phyloP scores from a whole-genome alignment of 2,113 vertebrate species.

The Equus quagga region DNA sequence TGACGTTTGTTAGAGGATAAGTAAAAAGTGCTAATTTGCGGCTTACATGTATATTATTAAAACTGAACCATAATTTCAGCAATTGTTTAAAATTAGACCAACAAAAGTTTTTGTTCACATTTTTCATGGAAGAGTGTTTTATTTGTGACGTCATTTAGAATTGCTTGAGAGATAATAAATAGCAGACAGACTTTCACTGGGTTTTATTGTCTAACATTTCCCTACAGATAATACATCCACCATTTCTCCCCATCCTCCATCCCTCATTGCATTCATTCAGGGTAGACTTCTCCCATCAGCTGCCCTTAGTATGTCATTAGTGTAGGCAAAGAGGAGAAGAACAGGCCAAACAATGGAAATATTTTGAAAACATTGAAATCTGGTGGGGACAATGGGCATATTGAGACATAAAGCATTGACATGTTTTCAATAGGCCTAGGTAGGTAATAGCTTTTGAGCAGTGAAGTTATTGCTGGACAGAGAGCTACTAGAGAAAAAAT shows the following conservation, averaged over 20 bases:
- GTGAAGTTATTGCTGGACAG: not conserved
- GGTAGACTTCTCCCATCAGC: not conserved
- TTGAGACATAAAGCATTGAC: not conserved
- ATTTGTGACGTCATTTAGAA: not conserved
- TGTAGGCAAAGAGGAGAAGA: not conserved
- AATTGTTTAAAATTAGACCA: not conserved
- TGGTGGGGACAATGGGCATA: not conserved
- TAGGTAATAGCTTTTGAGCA: not conserved
- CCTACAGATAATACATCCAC: not conserved
- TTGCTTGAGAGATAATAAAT: not conserved
- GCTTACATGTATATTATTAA: not conserved
- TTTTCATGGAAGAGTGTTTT: not conserved
- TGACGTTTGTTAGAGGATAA: not conserved
- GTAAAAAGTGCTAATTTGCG: not conserved
- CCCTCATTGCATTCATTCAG: not conserved
- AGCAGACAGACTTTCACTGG: not conserved
- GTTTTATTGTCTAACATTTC: not conserved
- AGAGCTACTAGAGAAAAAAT: not conserved
- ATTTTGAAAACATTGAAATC: not conserved
- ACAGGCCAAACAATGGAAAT: not conserved
- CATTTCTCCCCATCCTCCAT: rapidly evolving
- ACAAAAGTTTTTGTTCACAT: not conserved
- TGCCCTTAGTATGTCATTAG: not conserved
- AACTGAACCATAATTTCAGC: not conserved
- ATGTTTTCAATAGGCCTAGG: not conserved